Conservation (phyloP, 2,797 vertebrate species). For the Pseudopleuronectes americanus region DNA sequence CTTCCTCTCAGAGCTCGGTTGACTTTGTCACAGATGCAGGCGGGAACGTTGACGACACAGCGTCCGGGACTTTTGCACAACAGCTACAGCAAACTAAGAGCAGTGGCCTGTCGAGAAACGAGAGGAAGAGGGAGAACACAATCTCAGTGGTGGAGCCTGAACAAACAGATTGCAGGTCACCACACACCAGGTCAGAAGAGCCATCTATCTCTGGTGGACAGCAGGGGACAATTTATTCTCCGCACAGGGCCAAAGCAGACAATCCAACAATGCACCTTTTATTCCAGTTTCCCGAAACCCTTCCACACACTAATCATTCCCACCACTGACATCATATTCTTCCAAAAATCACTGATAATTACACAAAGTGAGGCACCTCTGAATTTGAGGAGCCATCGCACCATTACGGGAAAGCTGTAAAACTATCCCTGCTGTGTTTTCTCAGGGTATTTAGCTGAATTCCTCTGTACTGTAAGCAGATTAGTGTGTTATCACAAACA, state of each 20-base stretch:
- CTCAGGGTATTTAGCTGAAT: slow-evolving; percentile 23
- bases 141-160: slow-evolving; percentile 50
- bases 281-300: slow-evolving; percentile 72
- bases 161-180: slow-evolving; percentile 63
- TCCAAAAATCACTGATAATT: slow-evolving; percentile 50
- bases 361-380: slow-evolving; percentile 24
- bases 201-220: slow-evolving; percentile 73
- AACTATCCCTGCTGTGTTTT: neutral
- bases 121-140: slow-evolving; percentile 41
- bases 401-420: slow-evolving; percentile 9
- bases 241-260: slow-evolving; percentile 59
- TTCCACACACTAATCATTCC: slow-evolving; percentile 61
- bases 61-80: slow-evolving; percentile 24
- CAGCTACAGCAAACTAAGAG: slow-evolving; percentile 38
- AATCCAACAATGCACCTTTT: slow-evolving; percentile 79
- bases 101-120: slow-evolving; percentile 42
- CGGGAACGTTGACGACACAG: slow-evolving; percentile 1
- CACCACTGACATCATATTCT: slow-evolving; percentile 47
- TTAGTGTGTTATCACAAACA: slow-evolving; percentile 28
- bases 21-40: slow-evolving; percentile 19
- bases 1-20: slow-evolving; percentile 27
- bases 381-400: slow-evolving; percentile 32
- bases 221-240: slow-evolving; percentile 69
- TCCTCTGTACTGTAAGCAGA: slow-evolving; percentile 14
- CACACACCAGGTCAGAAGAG: slow-evolving; percentile 63